phyloP scores from a whole-genome alignment of 1,140 invertebrate species.

The Cheumatopsyche charites region DNA sequence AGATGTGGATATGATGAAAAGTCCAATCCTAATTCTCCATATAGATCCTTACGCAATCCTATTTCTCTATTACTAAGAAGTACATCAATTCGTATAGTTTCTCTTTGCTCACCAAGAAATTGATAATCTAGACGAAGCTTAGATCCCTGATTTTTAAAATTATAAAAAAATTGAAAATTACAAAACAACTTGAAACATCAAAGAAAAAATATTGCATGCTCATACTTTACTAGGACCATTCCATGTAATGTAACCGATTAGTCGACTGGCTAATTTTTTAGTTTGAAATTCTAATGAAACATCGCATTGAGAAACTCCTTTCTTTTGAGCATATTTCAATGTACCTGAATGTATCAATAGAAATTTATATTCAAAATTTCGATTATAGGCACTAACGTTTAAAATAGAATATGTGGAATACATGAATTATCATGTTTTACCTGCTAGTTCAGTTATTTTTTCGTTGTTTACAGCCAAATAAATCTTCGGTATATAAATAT shows the following conservation, averaged over 20 bases:
- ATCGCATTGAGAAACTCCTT: constrained; percentile 72
- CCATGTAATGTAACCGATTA: constrained; percentile 71
- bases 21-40: constrained; percentile 69
- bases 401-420: no score
- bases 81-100: constrained; percentile 71
- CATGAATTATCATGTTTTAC: constrained; percentile 53
- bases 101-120: constrained; percentile 69
- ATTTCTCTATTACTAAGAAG: constrained; percentile 68
- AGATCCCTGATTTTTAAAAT: constrained; percentile 49
- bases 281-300: constrained; percentile 72
- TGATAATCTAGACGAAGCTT: constrained; percentile 72
- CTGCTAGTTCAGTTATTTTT: constrained; percentile 68
- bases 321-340: constrained; percentile 66
- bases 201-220: neutral
- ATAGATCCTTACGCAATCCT: constrained; percentile 64
- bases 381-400: neutral
- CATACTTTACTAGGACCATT: constrained; percentile 56
- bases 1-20: constrained; percentile 77
- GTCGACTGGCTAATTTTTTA: constrained; percentile 67
- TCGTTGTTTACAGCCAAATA: constrained; percentile 71
- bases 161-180: constrained; percentile 8
- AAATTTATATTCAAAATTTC: neutral
- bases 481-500: constrained; percentile 68
- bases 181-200: neutral
- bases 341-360: constrained; percentile 53